Evolutionary conservation across 2,113 vertebrate genomes (phyloP).

Genomic region (Xenopus tropicalis): DNA sequence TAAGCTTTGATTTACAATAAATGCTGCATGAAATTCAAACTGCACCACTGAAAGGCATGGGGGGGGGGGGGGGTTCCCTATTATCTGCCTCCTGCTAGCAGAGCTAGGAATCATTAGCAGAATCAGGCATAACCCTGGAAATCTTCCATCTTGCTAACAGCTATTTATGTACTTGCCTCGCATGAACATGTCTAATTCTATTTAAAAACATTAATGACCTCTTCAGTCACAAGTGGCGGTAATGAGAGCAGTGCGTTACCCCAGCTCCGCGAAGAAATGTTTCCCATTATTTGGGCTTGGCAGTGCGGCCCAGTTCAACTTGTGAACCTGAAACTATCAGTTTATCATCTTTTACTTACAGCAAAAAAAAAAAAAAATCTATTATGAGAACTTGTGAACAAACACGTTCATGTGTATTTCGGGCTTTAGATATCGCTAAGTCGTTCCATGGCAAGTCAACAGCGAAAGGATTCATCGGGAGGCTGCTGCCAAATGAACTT

Average conservation of each 20-base stretch:
- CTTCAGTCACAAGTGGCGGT: constrained; percentile 16
- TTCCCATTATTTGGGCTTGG: constrained; percentile 14
- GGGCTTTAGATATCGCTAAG: too few relatives aligned
- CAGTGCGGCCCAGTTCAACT: neutral
- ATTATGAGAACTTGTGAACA: too few relatives aligned
- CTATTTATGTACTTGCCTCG: constrained; percentile 26
- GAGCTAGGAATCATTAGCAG: constrained; percentile 9
- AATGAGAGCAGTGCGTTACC: constrained; percentile 24
- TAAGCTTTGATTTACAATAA: neutral
- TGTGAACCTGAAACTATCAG: constrained; percentile 1
- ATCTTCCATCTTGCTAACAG: constrained; percentile 30
- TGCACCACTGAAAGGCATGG: constrained; percentile 2
- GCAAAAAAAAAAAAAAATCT: neutral
- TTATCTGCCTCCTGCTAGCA: constrained; percentile 2
- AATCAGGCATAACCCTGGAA: neutral
- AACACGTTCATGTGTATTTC: neutral
- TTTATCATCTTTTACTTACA: constrained; percentile 8
- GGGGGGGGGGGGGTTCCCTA: neutral
- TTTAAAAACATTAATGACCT: constrained; percentile 35
- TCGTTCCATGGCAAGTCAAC: too few relatives aligned
- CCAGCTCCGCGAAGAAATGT: constrained; percentile 10
- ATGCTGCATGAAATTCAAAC: neutral
- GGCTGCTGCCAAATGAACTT: too few relatives aligned
- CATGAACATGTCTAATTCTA: constrained; percentile 32
- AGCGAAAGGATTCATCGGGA: too few relatives aligned